phyloP scores from a whole-genome alignment of 2,888 invertebrate species.

The Volucella zonaria region DNA sequence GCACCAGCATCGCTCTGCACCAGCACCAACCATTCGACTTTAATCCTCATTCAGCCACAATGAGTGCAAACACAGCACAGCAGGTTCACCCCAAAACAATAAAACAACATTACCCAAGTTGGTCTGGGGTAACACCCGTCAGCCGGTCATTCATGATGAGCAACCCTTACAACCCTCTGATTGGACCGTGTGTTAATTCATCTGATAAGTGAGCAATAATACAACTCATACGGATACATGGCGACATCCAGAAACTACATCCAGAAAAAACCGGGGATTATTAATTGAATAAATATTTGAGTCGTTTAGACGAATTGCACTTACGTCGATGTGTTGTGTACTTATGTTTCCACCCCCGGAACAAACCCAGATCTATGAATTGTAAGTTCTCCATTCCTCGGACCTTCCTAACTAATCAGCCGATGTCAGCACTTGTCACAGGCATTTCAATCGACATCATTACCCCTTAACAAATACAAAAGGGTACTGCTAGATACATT shows the following conservation, averaged over 20 bases:
- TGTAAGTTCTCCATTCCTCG: conserved; percentile 10
- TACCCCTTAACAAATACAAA: conserved; percentile 14
- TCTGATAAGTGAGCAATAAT: conserved; percentile 81
- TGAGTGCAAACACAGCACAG: conserved; percentile 71
- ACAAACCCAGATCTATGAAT: conserved; percentile 36
- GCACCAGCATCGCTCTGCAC: conserved; percentile 7
- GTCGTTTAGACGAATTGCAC: conserved; percentile 61
- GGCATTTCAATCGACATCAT: conserved; percentile 18
- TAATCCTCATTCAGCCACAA: conserved; percentile 65
- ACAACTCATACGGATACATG: conserved; percentile 51
- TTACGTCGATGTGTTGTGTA: conserved; percentile 7
- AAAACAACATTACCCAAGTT: conserved; percentile 20
- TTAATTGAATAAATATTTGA: conserved; percentile 74
- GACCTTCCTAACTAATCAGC: conserved; percentile 38
- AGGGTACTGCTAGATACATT: neutral
- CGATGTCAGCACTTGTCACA: conserved; percentile 46
- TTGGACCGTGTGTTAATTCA: conserved; percentile 78
- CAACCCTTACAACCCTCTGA: conserved; percentile 44
- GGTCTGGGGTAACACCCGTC: no score
- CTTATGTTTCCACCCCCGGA: neutral
- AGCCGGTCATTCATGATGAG: neutral
- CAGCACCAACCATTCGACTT: conserved; percentile 19
- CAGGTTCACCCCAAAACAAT: conserved; percentile 65
- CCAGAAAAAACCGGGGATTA: conserved; percentile 54
- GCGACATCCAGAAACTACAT: conserved; percentile 39